Base-by-base conservation (phyloP, 2,888 invertebrate genomes). In the Acronicta aceris region DNA sequence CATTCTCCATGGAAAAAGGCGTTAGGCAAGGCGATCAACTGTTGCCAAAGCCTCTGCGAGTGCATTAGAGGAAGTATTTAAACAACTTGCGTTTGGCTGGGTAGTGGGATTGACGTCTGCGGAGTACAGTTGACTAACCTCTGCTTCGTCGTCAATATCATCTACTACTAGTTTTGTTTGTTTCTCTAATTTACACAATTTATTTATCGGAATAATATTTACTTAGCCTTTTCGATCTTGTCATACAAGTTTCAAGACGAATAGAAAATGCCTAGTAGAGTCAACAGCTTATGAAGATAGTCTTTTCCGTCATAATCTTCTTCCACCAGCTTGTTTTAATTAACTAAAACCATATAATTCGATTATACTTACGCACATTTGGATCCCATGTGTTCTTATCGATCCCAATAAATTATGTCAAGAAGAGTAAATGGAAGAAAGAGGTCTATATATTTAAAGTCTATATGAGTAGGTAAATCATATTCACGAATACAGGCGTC, bases 401-500 rank as follows among this genome's bases (percentile, higher is more conserved):
- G 50, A 47, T 21, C 46, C 2, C 25, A 25, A 74, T 74, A 60
- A 74, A 71, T 58, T 55, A 71, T 62, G 65, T 59, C 59, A 61
- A 51, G 54, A 66, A 60, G 45, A 58, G 60, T 41, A 61, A 49
- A 9, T 58, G 41, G 45, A 59, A 65, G 52, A 74, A 72, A 62
- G 67, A 71, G 52, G 40, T 62, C 50, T 55, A 38, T 38, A n/a
- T 38, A 38, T 38, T 71, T 62, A 51, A 47, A 53, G 48, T 67
- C 54, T 57, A 16, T 42, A 63, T 38, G 53, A 68, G 79, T 79
- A 81, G 81, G 81, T 81, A 88, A 86, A 87, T 88, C 82, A 81
- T 88, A 81, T 82, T 83, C 72, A 78, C 79, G 78, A 83, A 84
- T 78, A 87, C 83, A 85, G 82, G 81, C 78, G 81, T 83, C 82